Percentiles rank a stretch among this genome's conserved stretches.
These are phyloP conservation scores for Fistularia commersonii DNA, from an alignment of 2,797 vertebrate genomes.

Conservation along the genomic window DNA sequence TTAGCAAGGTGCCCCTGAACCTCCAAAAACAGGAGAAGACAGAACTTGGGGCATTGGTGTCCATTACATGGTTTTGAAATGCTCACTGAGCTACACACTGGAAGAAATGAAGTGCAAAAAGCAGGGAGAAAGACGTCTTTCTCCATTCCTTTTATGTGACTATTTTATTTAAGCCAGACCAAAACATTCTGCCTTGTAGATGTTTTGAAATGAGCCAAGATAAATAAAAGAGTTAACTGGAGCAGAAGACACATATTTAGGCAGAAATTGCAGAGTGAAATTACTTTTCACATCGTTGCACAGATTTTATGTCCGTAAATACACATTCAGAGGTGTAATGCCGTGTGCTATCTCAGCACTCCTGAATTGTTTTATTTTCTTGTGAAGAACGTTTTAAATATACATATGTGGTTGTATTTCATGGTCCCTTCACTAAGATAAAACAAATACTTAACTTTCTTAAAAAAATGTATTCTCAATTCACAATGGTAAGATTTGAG, in stretches of 20 bases:
- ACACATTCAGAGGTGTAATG: slow-evolving; percentile 55
- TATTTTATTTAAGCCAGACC: slow-evolving; percentile 55
- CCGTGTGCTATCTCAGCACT: slow-evolving; percentile 45
- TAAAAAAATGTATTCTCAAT: too few relatives aligned
- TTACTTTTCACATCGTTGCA: slow-evolving; percentile 63
- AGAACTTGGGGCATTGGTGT: slow-evolving; percentile 68
- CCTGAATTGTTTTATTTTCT: slow-evolving; percentile 45
- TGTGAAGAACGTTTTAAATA: not conserved
- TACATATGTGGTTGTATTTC: too few relatives aligned
- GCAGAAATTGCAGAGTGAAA: slow-evolving; percentile 51
- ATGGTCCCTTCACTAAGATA: too few relatives aligned
- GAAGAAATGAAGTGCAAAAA: slow-evolving; percentile 60
- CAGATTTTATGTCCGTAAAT: slow-evolving; percentile 55
- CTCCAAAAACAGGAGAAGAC: slow-evolving; percentile 76
- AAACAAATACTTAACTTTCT: too few relatives aligned
- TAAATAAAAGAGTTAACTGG: slow-evolving; percentile 68
- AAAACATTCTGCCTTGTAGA: slow-evolving; percentile 50
- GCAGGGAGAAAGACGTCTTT: slow-evolving; percentile 46
- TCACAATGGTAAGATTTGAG: too few relatives aligned
- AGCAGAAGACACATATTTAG: slow-evolving; percentile 66
- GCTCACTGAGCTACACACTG: slow-evolving; percentile 32
- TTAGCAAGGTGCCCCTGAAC: slow-evolving; percentile 98
- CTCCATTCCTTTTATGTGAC: slow-evolving; percentile 57
- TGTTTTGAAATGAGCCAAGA: slow-evolving; percentile 64
- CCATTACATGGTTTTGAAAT: slow-evolving; percentile 31